These are phyloP conservation scores for Periparus ater DNA, from an alignment of 2,797 vertebrate genomes.

Conservation along the genomic window DNA sequence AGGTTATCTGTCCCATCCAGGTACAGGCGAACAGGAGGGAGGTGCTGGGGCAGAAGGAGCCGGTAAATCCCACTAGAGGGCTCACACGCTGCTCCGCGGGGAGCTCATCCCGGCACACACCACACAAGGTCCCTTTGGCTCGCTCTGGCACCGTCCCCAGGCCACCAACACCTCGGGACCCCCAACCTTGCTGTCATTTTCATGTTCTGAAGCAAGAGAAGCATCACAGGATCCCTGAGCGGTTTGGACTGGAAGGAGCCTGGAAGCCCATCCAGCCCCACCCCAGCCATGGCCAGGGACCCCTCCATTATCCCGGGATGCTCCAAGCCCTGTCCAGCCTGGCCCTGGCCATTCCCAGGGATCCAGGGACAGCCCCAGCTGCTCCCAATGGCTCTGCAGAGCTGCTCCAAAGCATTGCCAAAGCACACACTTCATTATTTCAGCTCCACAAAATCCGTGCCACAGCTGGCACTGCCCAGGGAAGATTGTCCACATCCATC, in stretches of 20 bases:
- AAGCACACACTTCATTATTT: background rate
- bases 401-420: background rate
- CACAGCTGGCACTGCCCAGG: background rate
- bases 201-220: background rate
- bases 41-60: background rate
- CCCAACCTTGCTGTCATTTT: background rate
- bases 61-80: constrained; percentile 37
- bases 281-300: background rate
- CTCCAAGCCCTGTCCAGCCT: rapidly evolving
- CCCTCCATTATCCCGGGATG: rapidly evolving
- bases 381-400: background rate
- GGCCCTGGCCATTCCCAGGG: background rate
- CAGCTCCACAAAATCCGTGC: background rate
- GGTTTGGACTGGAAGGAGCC: background rate
- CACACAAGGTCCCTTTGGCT: background rate
- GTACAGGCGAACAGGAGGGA: background rate
- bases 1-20: background rate
- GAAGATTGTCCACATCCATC: background rate
- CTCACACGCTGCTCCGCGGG: constrained; percentile 1
- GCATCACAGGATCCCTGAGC: background rate
- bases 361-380: background rate
- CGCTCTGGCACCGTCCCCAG: background rate
- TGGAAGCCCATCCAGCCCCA: background rate
- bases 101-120: background rate
- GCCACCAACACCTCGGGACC: background rate